These are phyloP conservation scores for Microctonus hyperodae DNA, from an alignment of 2,888 invertebrate genomes.

Conservation along the genomic window DNA sequence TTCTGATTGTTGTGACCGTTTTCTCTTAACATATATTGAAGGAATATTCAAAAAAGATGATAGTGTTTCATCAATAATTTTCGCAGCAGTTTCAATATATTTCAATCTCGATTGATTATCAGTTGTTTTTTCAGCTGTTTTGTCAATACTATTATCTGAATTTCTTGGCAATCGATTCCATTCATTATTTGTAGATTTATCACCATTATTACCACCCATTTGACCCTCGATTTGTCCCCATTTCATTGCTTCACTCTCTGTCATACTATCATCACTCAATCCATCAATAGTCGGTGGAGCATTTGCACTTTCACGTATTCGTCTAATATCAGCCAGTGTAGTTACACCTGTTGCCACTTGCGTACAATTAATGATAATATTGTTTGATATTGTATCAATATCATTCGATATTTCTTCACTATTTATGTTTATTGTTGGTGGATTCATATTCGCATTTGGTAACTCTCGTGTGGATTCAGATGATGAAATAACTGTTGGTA, in stretches of 20 bases:
- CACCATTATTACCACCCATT: slow-evolving; percentile 1
- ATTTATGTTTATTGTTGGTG: background rate
- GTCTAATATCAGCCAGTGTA: slow-evolving; percentile 46
- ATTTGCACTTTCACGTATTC: slow-evolving; percentile 32
- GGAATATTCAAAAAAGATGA: too few species aligned
- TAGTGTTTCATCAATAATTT: background rate
- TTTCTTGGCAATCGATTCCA: slow-evolving; percentile 26
- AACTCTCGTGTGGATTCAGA: background rate
- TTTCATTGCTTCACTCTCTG: slow-evolving; percentile 38
- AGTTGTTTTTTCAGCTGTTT: background rate
- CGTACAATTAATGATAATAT: slow-evolving; percentile 48
- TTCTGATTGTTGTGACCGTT: background rate
- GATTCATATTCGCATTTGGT: background rate
- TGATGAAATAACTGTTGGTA: background rate
- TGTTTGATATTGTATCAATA: background rate
- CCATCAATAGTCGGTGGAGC: background rate
- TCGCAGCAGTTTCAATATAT: too few species aligned
- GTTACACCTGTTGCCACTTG: slow-evolving; percentile 41
- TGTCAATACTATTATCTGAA: background rate
- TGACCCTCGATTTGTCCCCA: slow-evolving; percentile 34
- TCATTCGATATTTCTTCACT: slow-evolving; percentile 1
- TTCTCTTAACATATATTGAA: too few species aligned
- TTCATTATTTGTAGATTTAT: slow-evolving; percentile 8
- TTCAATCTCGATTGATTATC: background rate
- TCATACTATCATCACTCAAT: slow-evolving; percentile 33